Conservation (phyloP, 2,888 invertebrate species). For the Tethea ocularis region DNA sequence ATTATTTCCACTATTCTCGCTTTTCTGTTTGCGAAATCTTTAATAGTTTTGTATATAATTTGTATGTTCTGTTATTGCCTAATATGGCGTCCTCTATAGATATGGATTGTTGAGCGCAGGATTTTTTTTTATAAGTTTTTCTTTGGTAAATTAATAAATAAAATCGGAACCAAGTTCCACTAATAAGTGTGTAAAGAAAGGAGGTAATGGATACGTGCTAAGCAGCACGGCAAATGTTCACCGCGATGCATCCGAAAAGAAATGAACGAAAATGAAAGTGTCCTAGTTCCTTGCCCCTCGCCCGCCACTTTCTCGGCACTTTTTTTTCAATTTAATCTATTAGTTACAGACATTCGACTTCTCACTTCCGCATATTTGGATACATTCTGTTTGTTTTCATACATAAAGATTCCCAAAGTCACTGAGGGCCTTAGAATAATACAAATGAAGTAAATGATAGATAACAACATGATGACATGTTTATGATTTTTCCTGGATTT, state of each 20-base stretch:
- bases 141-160: slow-evolving; percentile 31
- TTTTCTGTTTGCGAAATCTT: no score
- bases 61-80: no score
- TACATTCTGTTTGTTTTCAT: slow-evolving; percentile 13
- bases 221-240: slow-evolving; percentile 70
- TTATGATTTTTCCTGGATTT: no score
- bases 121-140: no score
- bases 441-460: no score
- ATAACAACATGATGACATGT: no score
- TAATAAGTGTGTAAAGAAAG: slow-evolving; percentile 64
- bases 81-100: no score
- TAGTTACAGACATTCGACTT: slow-evolving; percentile 62
- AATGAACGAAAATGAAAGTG: slow-evolving; percentile 83
- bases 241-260: slow-evolving; percentile 79
- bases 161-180: slow-evolving; percentile 46
- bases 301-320: slow-evolving; percentile 72
- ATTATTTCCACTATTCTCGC: no score
- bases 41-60: no score
- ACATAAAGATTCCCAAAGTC: no score
- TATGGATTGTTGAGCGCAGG: no score
- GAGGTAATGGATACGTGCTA: slow-evolving; percentile 72
- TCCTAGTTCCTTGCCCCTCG: slow-evolving; percentile 68
- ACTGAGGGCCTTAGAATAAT: background rate
- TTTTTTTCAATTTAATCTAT: slow-evolving; percentile 75
- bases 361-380: slow-evolving; percentile 54